Conservation (phyloP, 1,140 invertebrate genomes). For the Batillaria attramentaria region DNA sequence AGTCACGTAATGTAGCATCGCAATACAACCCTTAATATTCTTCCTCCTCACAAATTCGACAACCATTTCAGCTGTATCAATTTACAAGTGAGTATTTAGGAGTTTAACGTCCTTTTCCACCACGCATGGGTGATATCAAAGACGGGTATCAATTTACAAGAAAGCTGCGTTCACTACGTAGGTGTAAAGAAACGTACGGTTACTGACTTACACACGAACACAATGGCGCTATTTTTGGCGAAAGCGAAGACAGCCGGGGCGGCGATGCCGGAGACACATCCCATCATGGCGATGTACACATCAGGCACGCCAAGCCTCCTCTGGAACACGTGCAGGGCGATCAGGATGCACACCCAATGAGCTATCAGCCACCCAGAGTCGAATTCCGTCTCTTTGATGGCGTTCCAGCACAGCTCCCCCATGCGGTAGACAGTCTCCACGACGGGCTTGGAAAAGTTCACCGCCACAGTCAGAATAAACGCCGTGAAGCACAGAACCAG, state of each 20-base stretch:
- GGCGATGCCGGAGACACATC: slow-evolving; percentile 17
- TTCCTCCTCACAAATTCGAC: too few species aligned
- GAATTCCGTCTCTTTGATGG: slow-evolving; percentile 21
- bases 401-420: slow-evolving; percentile 26
- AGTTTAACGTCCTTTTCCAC: too few species aligned
- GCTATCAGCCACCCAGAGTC: slow-evolving; percentile 17
- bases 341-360: slow-evolving; percentile 24
- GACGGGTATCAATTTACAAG: too few species aligned
- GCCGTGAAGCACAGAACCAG: slow-evolving; percentile 12
- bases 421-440: slow-evolving; percentile 14
- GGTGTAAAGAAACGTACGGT: too few species aligned
- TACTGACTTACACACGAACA: slow-evolving; percentile 15
- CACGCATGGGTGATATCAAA: too few species aligned
- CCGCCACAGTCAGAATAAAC: slow-evolving; percentile 21
- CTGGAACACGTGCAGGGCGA: slow-evolving; percentile 18
- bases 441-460: slow-evolving; percentile 28
- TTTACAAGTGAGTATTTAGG: too few species aligned
- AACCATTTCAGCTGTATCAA: too few species aligned
- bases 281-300: slow-evolving; percentile 23
- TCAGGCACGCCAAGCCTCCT: background rate
- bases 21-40: too few species aligned
- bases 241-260: slow-evolving; percentile 8
- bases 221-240: slow-evolving; percentile 2
- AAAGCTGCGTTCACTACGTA: too few species aligned
- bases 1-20: too few species aligned